phyloP scores from a whole-genome alignment of 2,113 vertebrate species.

The Upupa epops region DNA sequence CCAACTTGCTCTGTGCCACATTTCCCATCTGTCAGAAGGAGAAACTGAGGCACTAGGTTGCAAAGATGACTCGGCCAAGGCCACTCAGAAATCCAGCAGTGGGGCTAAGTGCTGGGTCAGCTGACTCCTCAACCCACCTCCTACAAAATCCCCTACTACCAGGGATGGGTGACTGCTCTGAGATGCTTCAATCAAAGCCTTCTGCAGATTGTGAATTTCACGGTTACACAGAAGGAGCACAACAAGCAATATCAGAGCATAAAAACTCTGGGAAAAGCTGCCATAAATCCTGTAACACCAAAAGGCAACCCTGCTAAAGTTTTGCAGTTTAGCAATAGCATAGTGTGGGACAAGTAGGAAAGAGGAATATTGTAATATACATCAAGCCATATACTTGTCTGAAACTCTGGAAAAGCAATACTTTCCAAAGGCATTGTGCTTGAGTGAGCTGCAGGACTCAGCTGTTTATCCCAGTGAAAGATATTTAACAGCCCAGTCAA shows the following conservation, averaged over 20 bases:
- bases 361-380: background rate
- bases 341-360: background rate
- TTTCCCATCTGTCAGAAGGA: background rate
- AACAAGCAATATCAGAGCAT: background rate
- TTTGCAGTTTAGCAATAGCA: background rate
- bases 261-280: background rate
- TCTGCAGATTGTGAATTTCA: background rate
- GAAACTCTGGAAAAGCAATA: conserved; percentile 65
- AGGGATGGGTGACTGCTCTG: background rate
- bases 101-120: background rate
- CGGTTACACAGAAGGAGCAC: background rate
- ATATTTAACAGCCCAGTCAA: conserved; percentile 67
- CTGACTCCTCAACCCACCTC: background rate
- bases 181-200: background rate
- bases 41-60: background rate
- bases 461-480: conserved; percentile 81
- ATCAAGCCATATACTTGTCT: conserved; percentile 75
- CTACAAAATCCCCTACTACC: background rate
- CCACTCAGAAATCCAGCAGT: background rate
- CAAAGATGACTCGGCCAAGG: background rate
- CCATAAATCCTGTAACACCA: background rate
- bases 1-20: background rate
- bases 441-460: conserved; percentile 76
- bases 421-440: conserved; percentile 74
- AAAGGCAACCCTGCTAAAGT: background rate